Conservation (phyloP, 2,888 invertebrate species). For the Gymnoscelis rufifasciata region DNA sequence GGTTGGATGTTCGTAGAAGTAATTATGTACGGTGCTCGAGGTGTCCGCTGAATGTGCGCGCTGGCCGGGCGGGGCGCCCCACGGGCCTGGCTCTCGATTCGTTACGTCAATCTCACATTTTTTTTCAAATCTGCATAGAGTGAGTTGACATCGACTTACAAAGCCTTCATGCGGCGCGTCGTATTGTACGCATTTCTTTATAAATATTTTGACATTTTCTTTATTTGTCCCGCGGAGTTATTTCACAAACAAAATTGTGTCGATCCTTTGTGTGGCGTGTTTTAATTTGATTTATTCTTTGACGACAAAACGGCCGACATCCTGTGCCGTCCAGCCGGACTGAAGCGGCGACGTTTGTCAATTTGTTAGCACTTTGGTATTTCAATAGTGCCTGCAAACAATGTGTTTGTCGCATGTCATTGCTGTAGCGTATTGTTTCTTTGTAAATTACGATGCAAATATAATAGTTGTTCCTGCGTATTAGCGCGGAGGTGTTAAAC, state of each 20-base stretch:
- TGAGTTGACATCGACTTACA: conserved; percentile 71
- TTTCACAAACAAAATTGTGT: conserved; percentile 70
- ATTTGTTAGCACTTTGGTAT: conserved; percentile 71
- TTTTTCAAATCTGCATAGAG: conserved; percentile 75
- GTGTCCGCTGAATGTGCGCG: conserved; percentile 59
- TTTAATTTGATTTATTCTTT: conserved; percentile 77
- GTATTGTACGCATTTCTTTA: conserved; percentile 74
- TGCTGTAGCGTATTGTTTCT: conserved; percentile 42
- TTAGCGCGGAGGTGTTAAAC: conserved; percentile 21
- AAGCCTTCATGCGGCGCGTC: conserved; percentile 60
- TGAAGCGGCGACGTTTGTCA: conserved; percentile 62
- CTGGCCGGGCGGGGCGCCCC: conserved; percentile 64
- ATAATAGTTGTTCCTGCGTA: conserved; percentile 28
- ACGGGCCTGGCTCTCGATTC: conserved; percentile 53
- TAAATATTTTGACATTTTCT: conserved; percentile 79
- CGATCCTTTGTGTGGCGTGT: conserved; percentile 66
- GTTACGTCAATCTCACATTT: conserved; percentile 73
- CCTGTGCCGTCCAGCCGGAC: conserved; percentile 47
- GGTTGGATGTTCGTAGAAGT: conserved; percentile 66
- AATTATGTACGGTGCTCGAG: conserved; percentile 72
- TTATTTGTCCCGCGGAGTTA: conserved; percentile 66
- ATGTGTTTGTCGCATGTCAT: conserved; percentile 49
- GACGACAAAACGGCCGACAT: conserved; percentile 68
- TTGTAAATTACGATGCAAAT: conserved; percentile 47
- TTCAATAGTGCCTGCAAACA: conserved; percentile 63